A percentile compares a stretch with the other conserved stretches of the same genome.
These are phyloP conservation scores for Prunella fulvescens DNA, from an alignment of 2,113 vertebrate species.

Conservation along the genomic window DNA sequence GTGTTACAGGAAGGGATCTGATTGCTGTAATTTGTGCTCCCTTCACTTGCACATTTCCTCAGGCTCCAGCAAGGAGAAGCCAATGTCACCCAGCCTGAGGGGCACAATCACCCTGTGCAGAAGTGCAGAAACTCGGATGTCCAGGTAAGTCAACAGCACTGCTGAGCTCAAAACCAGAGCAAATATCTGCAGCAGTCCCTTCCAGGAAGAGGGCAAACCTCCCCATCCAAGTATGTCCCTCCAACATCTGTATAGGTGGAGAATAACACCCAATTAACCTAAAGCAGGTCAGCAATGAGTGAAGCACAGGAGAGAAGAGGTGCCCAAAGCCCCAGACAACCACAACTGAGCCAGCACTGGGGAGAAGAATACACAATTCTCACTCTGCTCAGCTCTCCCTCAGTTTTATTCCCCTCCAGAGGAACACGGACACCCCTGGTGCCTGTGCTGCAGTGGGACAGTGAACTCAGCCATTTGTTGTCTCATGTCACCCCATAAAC, in stretches of 20 bases:
- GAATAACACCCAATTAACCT: background rate
- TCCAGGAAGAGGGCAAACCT: background rate
- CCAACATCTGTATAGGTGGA: background rate
- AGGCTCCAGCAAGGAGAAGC: background rate
- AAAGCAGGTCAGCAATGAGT: background rate
- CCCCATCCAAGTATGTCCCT: background rate
- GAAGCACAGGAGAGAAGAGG: background rate
- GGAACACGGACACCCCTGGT: accelerated
- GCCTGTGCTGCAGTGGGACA: accelerated
- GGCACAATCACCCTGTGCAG: background rate
- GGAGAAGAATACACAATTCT: background rate
- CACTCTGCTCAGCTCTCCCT: background rate
- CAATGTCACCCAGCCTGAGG: background rate
- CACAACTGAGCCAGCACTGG: accelerated
- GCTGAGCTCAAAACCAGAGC: background rate
- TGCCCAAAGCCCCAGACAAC: background rate
- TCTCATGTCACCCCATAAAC: background rate
- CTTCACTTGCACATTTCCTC: background rate
- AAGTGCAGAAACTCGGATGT: background rate
- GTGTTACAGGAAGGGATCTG: background rate
- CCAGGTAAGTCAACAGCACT: background rate
- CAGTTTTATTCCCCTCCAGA: background rate
- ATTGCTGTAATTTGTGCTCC: background rate
- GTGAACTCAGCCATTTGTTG: background rate
- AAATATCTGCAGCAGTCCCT: background rate